Base-by-base conservation (phyloP, 37 sponge, comb jelly and placozoan genomes). In the Ianthella basta region DNA sequence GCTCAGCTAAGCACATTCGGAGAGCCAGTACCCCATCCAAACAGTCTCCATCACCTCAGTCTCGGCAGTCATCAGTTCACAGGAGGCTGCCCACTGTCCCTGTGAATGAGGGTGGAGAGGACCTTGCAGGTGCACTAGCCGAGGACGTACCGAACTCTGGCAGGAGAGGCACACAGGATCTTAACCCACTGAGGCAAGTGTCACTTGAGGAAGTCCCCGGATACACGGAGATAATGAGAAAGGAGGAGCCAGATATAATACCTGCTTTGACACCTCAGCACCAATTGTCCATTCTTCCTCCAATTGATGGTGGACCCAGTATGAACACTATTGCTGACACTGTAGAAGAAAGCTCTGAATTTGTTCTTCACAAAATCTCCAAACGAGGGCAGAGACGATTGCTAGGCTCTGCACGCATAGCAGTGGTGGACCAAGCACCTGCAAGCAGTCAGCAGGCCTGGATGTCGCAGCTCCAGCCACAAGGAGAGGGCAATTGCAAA, bases 11-110 rank as follows among this genome's bases (percentile, higher is more conserved):
- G 33, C 78, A 75, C 25, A 15, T 75, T 40, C 44, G 78, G 1
- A 75, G 78, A 75, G 78, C 78, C 33, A 75, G 53, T 41, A 75
- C 78, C n/a, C 78, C 78, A 53, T 20, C 54, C n/a, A 40, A 41
- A 41, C 21, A 75, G 18, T 23, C n/a, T 24, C n/a, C 78, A 40
- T 27, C 64, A 61, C 64, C 29, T n/a, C 64, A 44, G 50, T 44
- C 50, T 44, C 6, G 50, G 50, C 50, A 44, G 50, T 3, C 50
- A 44, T 3, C 50, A 44, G n/a, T 24, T 40, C 78, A 24, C 37
- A 32, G 78, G 54, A 75, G 39, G 16, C 78, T 53, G 25, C 44
- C 78, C 36, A 75, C 35, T 32, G 70, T 69, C 34, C 70, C 70
- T 69, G 33, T 44, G 50, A 44, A 44, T 10, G 8, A 10, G 50